Conservation (phyloP, 2,888 invertebrate genomes). For the Danaus chrysippus region DNA sequence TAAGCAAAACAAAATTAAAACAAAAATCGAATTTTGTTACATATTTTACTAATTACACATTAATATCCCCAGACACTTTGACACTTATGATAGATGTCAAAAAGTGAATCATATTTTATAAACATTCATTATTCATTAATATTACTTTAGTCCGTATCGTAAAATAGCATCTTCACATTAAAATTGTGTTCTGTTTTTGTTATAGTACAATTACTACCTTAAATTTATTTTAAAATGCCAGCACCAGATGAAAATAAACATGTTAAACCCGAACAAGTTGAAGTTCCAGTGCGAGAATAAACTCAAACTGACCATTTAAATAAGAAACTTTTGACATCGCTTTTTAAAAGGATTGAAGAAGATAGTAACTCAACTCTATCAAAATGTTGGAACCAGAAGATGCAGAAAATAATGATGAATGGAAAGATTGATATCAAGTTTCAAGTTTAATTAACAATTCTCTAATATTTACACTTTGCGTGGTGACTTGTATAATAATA, state of each 20-base stretch:
- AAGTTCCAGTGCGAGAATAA: constrained; percentile 66
- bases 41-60: no score
- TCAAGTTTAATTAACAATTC: not conserved
- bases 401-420: constrained; percentile 54
- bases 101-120: not conserved
- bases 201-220: no score
- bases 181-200: no score
- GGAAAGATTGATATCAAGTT: constrained; percentile 41
- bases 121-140: no score
- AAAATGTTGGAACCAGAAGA: constrained; percentile 58
- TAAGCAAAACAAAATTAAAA: no score
- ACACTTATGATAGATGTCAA: not conserved
- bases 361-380: constrained; percentile 52
- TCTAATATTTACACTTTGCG: no score
- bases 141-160: no score
- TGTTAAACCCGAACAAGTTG: constrained; percentile 44
- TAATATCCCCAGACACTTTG: no score
- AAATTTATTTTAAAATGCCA: constrained; percentile 46
- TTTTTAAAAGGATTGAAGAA: constrained; percentile 80
- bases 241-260: constrained; percentile 50
- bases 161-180: no score
- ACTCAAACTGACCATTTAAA: constrained; percentile 83
- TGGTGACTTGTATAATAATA: no score
- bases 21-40: no score
- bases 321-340: constrained; percentile 81